Conservation (phyloP, 2,113 vertebrate genomes). For the Mohoua ochrocephala region DNA sequence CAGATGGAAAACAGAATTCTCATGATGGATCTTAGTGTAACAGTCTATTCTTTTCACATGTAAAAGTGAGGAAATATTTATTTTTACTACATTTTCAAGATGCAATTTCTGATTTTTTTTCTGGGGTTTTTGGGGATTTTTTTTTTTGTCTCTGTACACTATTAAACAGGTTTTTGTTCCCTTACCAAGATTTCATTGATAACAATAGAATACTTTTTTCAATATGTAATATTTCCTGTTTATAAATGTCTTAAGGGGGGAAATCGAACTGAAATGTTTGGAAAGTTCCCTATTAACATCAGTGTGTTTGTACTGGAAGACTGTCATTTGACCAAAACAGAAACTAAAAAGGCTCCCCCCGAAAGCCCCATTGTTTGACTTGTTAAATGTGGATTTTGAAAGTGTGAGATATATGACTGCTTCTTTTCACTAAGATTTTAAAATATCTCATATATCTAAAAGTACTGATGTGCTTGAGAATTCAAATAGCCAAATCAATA, state of each 20-base stretch:
- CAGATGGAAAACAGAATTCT: not conserved
- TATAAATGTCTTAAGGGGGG: not conserved
- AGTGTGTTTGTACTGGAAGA: not conserved
- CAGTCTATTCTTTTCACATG: not conserved
- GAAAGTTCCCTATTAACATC: not conserved
- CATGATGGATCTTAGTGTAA: not conserved
- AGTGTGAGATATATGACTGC: not conserved
- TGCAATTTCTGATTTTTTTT: not conserved
- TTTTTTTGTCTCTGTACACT: not conserved
- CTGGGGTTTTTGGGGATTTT: accelerated
- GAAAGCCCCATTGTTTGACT: not conserved
- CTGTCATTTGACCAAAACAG: not conserved
- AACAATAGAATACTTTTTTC: not conserved
- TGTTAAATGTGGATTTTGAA: not conserved
- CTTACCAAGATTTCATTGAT: not conserved
- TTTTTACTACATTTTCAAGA: not conserved
- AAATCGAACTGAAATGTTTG: not conserved
- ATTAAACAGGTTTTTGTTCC: not conserved
- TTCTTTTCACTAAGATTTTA: not conserved
- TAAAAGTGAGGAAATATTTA: not conserved
- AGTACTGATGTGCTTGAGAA: not conserved
- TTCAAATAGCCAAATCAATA: not conserved
- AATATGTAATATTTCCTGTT: not conserved
- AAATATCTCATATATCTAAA: not conserved
- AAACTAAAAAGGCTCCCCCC: accelerated